Conservation (phyloP, 2,113 vertebrate genomes). For the Rhipidura dahli region DNA sequence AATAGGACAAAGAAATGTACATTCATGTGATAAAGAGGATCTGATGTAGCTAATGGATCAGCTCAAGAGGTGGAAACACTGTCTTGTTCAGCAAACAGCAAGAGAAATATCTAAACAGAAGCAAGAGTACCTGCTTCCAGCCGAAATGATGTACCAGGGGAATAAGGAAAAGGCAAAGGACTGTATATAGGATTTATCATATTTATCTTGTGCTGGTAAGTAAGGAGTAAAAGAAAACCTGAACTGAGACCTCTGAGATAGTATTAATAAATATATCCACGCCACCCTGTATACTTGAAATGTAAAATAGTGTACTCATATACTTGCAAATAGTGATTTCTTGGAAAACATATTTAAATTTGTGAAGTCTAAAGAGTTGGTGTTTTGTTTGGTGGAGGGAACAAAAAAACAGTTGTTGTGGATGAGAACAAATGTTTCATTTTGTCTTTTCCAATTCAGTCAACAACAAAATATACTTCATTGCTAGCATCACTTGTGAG, state of each 20-base stretch:
- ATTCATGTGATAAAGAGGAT: neutral
- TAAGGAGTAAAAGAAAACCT: neutral
- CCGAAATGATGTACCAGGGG: neutral
- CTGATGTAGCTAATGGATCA: neutral
- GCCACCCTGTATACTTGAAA: neutral
- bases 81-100: neutral
- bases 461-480: slow-evolving; percentile 5
- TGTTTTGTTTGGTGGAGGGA: neutral
- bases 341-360: slow-evolving; percentile 6
- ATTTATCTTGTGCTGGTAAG: neutral
- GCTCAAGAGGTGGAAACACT: neutral
- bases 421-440: slow-evolving; percentile 29
- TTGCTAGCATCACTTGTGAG: neutral
- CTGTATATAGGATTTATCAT: neutral
- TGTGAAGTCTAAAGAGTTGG: neutral
- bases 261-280: neutral
- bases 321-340: neutral
- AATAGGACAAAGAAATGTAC: neutral
- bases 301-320: neutral
- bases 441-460: slow-evolving; percentile 4
- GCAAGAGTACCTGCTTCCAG: neutral
- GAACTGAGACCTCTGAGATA: neutral
- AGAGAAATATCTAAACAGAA: neutral
- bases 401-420: slow-evolving; percentile 30
- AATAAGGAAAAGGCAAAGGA: neutral